A percentile compares a stretch with the other conserved stretches of the same genome.
These are phyloP conservation scores for Phataginus tetradactyla DNA, from an alignment of 2,797 vertebrate species.

Conservation along the genomic window DNA sequence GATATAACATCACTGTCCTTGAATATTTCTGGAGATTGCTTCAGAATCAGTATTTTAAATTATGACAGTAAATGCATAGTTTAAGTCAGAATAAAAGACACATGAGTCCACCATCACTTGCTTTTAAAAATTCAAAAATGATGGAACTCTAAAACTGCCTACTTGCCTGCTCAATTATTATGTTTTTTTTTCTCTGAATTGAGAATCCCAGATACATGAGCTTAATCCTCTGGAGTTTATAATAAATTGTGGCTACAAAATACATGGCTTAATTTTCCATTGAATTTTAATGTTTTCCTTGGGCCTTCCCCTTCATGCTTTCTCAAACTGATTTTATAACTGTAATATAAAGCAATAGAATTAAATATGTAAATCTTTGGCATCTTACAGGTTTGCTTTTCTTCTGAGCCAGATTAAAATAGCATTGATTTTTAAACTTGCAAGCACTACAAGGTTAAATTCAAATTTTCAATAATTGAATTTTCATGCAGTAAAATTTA, in stretches of 20 bases:
- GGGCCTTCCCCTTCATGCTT: background rate
- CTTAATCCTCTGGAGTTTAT: background rate
- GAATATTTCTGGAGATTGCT: background rate
- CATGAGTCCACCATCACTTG: background rate
- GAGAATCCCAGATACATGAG: background rate
- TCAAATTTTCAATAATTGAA: constrained; percentile 1
- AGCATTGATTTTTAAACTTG: constrained; percentile 51
- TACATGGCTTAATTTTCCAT: constrained; percentile 52
- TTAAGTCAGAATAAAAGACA: background rate
- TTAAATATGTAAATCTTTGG: constrained; percentile 72
- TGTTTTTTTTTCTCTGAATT: background rate
- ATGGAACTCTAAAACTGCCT: background rate
- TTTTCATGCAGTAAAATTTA: background rate
- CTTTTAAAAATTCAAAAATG: background rate
- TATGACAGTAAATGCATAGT: background rate
- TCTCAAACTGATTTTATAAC: constrained; percentile 61
- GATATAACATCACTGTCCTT: background rate
- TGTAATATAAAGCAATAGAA: constrained; percentile 43
- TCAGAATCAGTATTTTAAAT: background rate
- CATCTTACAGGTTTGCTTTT: constrained; percentile 11
- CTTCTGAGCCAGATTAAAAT: constrained; percentile 55
- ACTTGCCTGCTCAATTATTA: rapidly evolving
- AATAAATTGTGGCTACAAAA: constrained; percentile 32
- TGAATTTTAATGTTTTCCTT: constrained; percentile 58
- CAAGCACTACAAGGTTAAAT: background rate